Evolutionary conservation across 2,113 vertebrate genomes (phyloP).

Genomic region (Rynchops niger): DNA sequence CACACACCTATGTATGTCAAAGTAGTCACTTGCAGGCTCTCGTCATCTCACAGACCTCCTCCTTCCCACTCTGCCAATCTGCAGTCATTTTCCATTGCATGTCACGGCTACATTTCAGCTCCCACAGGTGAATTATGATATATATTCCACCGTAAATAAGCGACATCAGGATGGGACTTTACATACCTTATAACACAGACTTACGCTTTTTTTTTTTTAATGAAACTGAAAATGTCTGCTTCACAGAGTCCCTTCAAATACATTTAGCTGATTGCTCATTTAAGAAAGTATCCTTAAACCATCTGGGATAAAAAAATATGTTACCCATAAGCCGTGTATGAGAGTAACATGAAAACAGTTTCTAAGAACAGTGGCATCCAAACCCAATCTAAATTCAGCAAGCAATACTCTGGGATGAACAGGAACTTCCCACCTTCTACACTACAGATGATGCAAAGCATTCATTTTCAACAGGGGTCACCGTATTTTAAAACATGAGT

Average conservation of each 20-base stretch:
- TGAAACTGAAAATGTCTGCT: not conserved
- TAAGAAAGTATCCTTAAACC: not conserved
- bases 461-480: not conserved
- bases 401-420: not conserved
- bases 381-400: not conserved
- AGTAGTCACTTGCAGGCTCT: not conserved
- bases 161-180: not conserved
- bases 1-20: not conserved
- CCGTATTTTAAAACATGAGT: not conserved
- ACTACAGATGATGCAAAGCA: not conserved
- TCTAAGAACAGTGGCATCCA: not conserved
- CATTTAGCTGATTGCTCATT: not conserved
- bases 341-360: not conserved
- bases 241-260: not conserved
- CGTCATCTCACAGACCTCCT: not conserved
- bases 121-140: not conserved
- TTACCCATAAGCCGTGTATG: not conserved
- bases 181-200: not conserved
- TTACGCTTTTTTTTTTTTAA: rapidly evolving
- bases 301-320: not conserved
- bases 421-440: not conserved
- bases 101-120: not conserved
- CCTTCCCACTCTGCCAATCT: not conserved
- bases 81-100: not conserved
- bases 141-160: not conserved